Evolutionary conservation across 37 sponge, comb jelly and placozoan species (phyloP).

Genomic region (Chondrilla cf. caribensis): DNA sequence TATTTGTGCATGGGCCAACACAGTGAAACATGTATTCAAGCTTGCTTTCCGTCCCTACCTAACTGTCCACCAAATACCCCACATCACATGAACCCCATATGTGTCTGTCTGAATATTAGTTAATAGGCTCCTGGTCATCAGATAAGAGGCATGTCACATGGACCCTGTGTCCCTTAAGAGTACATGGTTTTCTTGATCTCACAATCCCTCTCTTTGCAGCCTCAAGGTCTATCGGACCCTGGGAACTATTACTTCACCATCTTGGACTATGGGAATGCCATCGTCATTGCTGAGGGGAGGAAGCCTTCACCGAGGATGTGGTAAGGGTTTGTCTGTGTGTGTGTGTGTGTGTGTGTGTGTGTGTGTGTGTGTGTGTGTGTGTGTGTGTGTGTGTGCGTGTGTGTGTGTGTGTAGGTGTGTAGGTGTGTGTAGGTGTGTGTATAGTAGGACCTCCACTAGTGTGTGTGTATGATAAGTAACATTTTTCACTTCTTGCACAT

Average conservation of each 20-base stretch:
- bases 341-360: background rate
- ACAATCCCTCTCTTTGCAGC: background rate
- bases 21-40: no score
- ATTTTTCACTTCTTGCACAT: background rate
- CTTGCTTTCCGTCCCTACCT: no score
- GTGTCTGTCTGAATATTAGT: no score
- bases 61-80: no score
- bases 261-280: constrained; percentile 69
- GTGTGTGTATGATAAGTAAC: background rate
- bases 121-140: no score
- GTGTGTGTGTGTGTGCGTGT: background rate
- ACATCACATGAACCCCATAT: no score
- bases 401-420: no score
- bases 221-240: constrained; percentile 17
- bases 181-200: no score
- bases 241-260: constrained; percentile 59
- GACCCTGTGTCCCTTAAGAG: constrained; percentile 92
- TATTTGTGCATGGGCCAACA: no score
- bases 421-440: no score
- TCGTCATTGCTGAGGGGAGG: background rate
- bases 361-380: constrained; percentile 2
- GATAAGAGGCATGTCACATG: no score
- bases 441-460: no score
- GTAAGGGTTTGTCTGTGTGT: background rate
- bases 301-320: background rate